phyloP scores from a whole-genome alignment of 2,113 vertebrate genomes.

The Tricholaema leucomelas region DNA sequence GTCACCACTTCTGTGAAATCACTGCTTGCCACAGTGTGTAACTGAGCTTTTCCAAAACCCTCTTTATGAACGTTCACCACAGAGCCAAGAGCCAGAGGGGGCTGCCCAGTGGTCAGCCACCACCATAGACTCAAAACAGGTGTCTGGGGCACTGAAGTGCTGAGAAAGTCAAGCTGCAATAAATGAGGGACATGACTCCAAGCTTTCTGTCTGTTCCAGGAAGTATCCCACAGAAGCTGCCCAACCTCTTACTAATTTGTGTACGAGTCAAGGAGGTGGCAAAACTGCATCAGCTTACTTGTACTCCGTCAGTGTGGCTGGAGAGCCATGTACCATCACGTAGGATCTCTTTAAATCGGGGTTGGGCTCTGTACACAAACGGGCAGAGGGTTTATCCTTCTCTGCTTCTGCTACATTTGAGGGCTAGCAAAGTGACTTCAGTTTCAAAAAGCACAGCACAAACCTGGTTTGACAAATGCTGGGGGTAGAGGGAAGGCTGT shows the following conservation, averaged over 20 bases:
- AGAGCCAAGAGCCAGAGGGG: not conserved
- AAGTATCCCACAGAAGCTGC: not conserved
- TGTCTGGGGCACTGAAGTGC: not conserved
- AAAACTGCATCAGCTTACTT: slow-evolving; percentile 18
- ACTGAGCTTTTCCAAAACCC: not conserved
- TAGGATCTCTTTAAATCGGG: not conserved
- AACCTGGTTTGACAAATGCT: not conserved
- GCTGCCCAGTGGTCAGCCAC: not conserved
- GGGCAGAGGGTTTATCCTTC: not conserved
- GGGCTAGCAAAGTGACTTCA: slow-evolving; percentile 56
- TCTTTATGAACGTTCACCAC: not conserved
- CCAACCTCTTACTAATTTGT: not conserved
- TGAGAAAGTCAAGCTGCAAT: not conserved
- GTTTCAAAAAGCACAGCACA: slow-evolving; percentile 26
- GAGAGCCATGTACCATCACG: not conserved
- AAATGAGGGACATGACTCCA: not conserved
- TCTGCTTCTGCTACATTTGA: slow-evolving; percentile 53
- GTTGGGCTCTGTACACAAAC: not conserved
- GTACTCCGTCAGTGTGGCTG: not conserved
- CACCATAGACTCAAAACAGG: not conserved
- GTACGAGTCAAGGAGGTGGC: not conserved
- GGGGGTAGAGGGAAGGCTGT: not conserved
- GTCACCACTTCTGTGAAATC: not conserved
- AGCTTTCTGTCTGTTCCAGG: not conserved
- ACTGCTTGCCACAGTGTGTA: not conserved